These are phyloP conservation scores for Meteorus cinctellus DNA, from an alignment of 2,888 invertebrate species.

Conservation along the genomic window DNA sequence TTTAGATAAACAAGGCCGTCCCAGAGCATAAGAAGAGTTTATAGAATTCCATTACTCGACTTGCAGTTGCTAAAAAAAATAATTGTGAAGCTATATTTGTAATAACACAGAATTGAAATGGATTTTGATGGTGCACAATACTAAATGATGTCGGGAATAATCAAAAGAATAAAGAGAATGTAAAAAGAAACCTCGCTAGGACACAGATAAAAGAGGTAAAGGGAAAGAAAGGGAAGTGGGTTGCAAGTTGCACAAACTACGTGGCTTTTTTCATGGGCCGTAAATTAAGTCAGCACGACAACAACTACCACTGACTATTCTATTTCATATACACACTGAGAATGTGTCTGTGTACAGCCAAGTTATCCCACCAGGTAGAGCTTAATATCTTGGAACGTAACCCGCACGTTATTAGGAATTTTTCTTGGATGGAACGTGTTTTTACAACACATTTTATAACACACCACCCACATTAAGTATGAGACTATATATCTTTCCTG, in stretches of 20 bases:
- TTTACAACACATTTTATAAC: background rate
- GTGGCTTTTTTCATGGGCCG: conserved; percentile 20
- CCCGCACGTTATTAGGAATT: conserved; percentile 15
- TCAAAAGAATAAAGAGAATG: background rate
- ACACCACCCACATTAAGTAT: background rate
- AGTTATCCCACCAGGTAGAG: background rate
- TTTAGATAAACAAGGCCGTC: no score
- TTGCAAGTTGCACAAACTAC: no score
- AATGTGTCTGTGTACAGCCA: background rate
- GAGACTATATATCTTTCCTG: background rate
- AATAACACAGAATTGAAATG: background rate
- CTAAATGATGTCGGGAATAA: background rate
- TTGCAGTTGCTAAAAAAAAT: no score
- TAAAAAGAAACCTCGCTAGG: background rate
- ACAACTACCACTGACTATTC: background rate
- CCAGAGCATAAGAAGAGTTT: no score
- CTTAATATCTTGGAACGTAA: conserved; percentile 15
- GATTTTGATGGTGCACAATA: background rate
- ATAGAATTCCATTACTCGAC: no score
- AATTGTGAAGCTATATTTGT: background rate
- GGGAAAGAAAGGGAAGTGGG: background rate
- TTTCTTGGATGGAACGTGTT: background rate
- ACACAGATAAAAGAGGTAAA: conserved; percentile 5
- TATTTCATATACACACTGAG: background rate
- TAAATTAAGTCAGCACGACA: conserved; percentile 19